Conservation (phyloP, 2,797 vertebrate species). For the Rhincodon typus region DNA sequence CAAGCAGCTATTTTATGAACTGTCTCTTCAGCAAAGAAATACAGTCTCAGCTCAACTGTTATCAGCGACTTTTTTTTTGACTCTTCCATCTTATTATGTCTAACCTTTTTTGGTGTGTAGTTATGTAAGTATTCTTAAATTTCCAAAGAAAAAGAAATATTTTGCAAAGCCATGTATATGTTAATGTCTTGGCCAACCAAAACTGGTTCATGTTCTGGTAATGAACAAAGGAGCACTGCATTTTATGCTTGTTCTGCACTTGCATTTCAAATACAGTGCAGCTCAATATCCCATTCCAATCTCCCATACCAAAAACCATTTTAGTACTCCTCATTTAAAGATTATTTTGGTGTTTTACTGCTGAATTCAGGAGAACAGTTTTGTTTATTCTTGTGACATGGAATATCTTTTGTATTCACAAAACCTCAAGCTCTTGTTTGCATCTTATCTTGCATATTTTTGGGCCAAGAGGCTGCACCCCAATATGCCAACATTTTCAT, state of each 20-base stretch:
- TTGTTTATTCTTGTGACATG: background rate
- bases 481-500: too few relatives aligned
- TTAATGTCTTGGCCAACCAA: background rate
- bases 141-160: background rate
- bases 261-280: background rate
- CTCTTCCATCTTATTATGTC: background rate
- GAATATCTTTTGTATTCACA: background rate
- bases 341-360: background rate
- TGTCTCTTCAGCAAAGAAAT: constrained; percentile 13
- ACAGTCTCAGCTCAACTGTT: background rate
- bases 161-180: background rate
- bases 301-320: background rate
- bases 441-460: background rate
- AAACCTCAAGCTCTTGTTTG: background rate
- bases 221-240: background rate
- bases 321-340: background rate
- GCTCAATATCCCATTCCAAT: background rate
- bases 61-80: background rate
- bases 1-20: background rate
- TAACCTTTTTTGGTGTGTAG: background rate
- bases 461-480: background rate
- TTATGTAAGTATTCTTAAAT: background rate
- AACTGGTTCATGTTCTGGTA: background rate
- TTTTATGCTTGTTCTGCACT: background rate
- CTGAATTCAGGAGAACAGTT: background rate